These are phyloP conservation scores for Alligator sinensis DNA, from an alignment of 2,113 vertebrate genomes.

Conservation along the genomic window DNA sequence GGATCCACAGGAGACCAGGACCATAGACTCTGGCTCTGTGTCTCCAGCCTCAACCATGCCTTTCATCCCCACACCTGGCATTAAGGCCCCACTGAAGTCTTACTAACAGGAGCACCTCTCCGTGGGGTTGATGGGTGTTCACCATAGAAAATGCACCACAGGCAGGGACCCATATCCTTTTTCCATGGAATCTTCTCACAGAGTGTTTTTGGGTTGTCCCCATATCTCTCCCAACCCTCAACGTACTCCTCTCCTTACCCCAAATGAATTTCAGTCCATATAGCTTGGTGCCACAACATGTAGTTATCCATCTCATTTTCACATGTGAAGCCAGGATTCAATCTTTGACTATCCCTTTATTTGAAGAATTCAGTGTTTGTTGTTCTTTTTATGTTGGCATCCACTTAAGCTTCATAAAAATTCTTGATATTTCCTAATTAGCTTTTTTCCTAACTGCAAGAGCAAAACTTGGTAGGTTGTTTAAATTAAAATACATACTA, in stretches of 20 bases:
- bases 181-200: neutral
- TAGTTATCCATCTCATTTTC: neutral
- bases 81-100: neutral
- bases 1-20: neutral
- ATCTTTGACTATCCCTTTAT: neutral
- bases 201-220: neutral
- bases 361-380: neutral
- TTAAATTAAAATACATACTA: conserved; percentile 16
- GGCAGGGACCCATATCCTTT: neutral
- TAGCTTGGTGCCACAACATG: neutral
- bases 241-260: neutral
- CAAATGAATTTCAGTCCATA: neutral
- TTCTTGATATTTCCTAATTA: conserved; percentile 16
- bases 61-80: neutral
- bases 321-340: neutral
- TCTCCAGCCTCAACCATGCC: neutral
- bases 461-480: neutral
- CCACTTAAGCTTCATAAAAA: neutral
- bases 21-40: neutral
- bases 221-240: neutral
- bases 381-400: neutral
- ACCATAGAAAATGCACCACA: neutral
- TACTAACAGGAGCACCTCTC: neutral
- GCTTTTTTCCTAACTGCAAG: neutral
- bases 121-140: neutral